Percentiles rank a stretch among this genome's conserved stretches.
phyloP scores from a whole-genome alignment of 2,797 vertebrate genomes.

The Macropus fuliginosus region DNA sequence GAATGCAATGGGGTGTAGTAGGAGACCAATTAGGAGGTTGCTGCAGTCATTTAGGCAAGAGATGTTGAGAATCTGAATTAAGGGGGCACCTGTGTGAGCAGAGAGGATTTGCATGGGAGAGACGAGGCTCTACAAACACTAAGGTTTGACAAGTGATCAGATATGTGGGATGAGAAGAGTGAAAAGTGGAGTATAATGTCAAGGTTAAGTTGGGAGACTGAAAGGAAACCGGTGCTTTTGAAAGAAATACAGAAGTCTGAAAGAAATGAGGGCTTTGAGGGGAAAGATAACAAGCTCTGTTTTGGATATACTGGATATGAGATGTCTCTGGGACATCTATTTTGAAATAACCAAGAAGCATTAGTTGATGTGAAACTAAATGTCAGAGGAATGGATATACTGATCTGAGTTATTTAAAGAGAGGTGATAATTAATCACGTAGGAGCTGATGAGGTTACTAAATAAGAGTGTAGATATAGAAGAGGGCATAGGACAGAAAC shows the following conservation, averaged over 20 bases:
- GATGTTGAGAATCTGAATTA: neutral
- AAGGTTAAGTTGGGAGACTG: neutral
- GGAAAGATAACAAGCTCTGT: neutral
- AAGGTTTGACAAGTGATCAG: neutral
- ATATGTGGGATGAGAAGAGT: neutral
- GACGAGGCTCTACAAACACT: neutral
- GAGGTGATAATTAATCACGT: neutral
- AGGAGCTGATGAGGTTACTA: neutral
- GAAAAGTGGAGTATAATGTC: neutral
- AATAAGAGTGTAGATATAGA: neutral
- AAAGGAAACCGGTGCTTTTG: neutral
- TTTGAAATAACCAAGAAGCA: neutral
- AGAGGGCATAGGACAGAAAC: neutral
- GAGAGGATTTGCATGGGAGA: neutral
- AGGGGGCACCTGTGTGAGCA: neutral
- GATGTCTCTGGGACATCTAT: neutral
- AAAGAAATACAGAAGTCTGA: neutral
- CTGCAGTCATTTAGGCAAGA: neutral
- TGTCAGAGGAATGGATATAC: neutral
- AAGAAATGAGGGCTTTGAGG: neutral
- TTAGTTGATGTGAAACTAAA: neutral
- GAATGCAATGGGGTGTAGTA: neutral
- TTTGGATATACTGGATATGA: neutral
- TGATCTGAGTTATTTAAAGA: neutral
- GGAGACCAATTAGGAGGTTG: neutral